Conservation (phyloP, 2,797 vertebrate genomes). For the Sebastes itinus region DNA sequence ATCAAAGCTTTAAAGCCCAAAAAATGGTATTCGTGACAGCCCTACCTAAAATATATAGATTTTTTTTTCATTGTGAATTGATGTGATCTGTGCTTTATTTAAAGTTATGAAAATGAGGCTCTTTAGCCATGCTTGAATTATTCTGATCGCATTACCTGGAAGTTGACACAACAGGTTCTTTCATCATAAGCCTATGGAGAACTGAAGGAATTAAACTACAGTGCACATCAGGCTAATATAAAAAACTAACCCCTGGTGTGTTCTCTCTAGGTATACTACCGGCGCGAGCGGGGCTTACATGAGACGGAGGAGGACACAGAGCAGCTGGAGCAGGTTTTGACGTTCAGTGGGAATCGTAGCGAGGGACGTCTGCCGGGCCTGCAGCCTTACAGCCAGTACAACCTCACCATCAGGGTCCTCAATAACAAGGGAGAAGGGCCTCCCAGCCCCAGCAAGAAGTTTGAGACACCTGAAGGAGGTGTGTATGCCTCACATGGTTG, state of each 20-base stretch:
- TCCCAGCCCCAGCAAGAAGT: conserved; percentile 82
- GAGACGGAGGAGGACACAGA: conserved; percentile 80
- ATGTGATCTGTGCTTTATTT: no score
- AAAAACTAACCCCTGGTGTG: not conserved
- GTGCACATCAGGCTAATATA: not conserved
- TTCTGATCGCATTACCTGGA: no score
- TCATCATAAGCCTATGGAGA: not conserved
- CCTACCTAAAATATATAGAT: no score
- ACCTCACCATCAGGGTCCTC: conserved; percentile 87
- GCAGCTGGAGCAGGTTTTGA: conserved; percentile 84
- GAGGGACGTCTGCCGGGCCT: conserved; percentile 89
- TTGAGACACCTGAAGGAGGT: conserved; percentile 96
- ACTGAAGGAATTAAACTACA: no score
- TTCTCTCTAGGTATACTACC: conserved; percentile 88
- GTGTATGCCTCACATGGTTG: conserved; percentile 20
- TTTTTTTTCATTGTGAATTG: no score
- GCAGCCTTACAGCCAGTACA: conserved; percentile 90
- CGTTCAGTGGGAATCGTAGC: conserved; percentile 88
- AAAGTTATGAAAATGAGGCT: rapidly evolving
- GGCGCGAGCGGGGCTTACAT: conserved; percentile 82
- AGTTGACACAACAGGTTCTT: not conserved
- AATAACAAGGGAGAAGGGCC: conserved; percentile 95
- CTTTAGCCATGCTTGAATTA: not conserved
- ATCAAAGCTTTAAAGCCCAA: no score
- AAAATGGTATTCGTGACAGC: no score